Conservation (phyloP, 2,113 vertebrate species). For the Psittacula cyanocephala region DNA sequence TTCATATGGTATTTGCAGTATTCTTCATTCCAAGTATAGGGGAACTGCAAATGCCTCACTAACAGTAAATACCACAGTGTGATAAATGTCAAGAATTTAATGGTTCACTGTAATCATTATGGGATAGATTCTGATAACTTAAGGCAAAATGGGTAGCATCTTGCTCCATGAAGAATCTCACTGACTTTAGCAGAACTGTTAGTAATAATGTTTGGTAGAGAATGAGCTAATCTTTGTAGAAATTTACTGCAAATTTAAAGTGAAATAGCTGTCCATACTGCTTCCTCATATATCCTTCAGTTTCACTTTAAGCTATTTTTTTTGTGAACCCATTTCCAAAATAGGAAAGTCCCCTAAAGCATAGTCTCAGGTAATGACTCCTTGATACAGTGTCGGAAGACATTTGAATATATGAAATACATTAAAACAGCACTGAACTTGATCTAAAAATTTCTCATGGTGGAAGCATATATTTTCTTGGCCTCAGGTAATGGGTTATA, state of each 20-base stretch:
- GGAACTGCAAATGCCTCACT: slow-evolving; percentile 28
- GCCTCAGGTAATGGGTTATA: neutral
- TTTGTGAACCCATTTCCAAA: neutral
- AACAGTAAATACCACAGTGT: slow-evolving; percentile 25
- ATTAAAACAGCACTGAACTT: neutral
- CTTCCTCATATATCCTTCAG: neutral
- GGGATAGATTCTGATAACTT: neutral
- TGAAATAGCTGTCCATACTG: neutral
- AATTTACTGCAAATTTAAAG: neutral
- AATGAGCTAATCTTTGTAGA: neutral
- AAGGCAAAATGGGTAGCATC: neutral
- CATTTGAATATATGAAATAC: neutral
- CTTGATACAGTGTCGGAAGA: neutral
- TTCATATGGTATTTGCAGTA: slow-evolving; percentile 49
- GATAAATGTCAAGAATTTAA: slow-evolving; percentile 59
- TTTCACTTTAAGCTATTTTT: neutral
- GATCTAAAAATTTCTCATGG: neutral
- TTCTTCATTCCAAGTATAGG: slow-evolving; percentile 1
- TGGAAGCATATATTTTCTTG: neutral
- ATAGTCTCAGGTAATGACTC: neutral
- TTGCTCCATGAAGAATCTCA: neutral
- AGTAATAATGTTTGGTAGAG: neutral
- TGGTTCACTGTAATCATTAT: slow-evolving; percentile 19
- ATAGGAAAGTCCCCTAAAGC: neutral
- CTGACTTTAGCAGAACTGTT: neutral